A percentile compares a stretch with the other conserved stretches of the same genome.
phyloP scores from a whole-genome alignment of 2,113 vertebrate genomes.

The Brachionichthys hirsutus region DNA sequence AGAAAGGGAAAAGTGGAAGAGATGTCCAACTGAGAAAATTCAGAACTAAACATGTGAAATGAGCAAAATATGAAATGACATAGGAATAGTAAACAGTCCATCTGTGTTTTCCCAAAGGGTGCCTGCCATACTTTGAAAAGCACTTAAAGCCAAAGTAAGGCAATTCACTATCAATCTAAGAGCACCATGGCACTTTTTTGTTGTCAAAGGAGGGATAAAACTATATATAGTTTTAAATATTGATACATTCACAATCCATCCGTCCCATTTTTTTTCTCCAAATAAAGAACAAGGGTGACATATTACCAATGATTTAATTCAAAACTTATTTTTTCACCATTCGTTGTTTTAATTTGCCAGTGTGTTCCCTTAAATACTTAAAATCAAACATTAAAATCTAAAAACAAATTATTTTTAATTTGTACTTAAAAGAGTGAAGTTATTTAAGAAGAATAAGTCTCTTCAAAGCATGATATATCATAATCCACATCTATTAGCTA shows the following conservation, averaged over 20 bases:
- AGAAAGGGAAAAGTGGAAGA: constrained; percentile 61
- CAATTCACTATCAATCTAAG: constrained; percentile 68
- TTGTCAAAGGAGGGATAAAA: constrained; percentile 28
- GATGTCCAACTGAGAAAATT: constrained; percentile 66
- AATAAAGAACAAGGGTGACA: constrained; percentile 12
- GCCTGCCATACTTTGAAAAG: constrained; percentile 70
- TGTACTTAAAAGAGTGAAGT: too few relatives aligned
- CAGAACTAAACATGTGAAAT: constrained; percentile 68
- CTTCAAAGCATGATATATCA: too few relatives aligned
- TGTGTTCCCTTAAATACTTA: too few relatives aligned
- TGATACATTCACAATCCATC: constrained; percentile 21
- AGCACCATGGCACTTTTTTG: constrained; percentile 57
- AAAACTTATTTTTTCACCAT: too few relatives aligned
- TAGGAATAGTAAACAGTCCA: constrained; percentile 71
- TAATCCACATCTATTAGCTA: too few relatives aligned
- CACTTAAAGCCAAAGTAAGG: constrained; percentile 69
- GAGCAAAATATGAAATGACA: constrained; percentile 74
- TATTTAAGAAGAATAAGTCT: too few relatives aligned
- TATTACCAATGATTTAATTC: too few relatives aligned
- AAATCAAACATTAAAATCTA: not conserved
- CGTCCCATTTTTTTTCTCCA: not conserved
- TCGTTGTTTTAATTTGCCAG: too few relatives aligned
- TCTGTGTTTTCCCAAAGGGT: constrained; percentile 71
- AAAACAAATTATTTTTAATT: too few relatives aligned
- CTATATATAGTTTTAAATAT: constrained; percentile 39